phyloP scores from a whole-genome alignment of 2,113 vertebrate species.

The Apteryx owenii region DNA sequence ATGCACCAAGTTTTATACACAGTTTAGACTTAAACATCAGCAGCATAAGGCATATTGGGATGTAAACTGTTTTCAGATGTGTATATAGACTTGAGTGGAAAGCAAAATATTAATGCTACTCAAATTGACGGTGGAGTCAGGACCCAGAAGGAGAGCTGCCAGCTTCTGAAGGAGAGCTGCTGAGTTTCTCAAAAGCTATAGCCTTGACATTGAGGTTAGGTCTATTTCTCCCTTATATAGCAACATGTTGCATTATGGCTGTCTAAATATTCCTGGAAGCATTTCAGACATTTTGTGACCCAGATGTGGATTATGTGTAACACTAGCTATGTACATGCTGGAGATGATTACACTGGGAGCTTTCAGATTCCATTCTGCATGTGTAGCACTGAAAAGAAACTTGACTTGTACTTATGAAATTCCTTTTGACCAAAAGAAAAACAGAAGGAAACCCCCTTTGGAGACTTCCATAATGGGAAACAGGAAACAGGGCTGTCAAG shows the following conservation, averaged over 20 bases:
- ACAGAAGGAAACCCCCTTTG: conserved; percentile 58
- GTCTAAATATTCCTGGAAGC: conserved; percentile 53
- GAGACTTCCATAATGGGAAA: conserved; percentile 65
- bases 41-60: conserved; percentile 3
- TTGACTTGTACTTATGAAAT: conserved; percentile 64
- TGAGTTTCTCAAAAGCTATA: conserved; percentile 46
- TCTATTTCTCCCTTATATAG: conserved; percentile 28
- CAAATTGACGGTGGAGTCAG: conserved; percentile 1
- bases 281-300: conserved; percentile 53
- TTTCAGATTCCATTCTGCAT: conserved; percentile 59
- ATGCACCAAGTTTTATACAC: conserved; percentile 10
- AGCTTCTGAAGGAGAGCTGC: conserved; percentile 46
- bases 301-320: conserved; percentile 68
- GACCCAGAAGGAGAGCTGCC: conserved; percentile 37
- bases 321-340: conserved; percentile 46
- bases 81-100: conserved; percentile 5
- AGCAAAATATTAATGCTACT: conserved; percentile 43
- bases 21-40: conserved; percentile 32
- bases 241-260: conserved; percentile 37
- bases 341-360: conserved; percentile 40
- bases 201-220: conserved; percentile 32
- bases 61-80: conserved; percentile 66
- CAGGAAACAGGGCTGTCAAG: conserved; percentile 54
- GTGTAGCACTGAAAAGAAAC: conserved; percentile 60
- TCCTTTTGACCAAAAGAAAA: conserved; percentile 61